Conservation (phyloP, 2,888 invertebrate species). For the Habroteleia sp. region DNA sequence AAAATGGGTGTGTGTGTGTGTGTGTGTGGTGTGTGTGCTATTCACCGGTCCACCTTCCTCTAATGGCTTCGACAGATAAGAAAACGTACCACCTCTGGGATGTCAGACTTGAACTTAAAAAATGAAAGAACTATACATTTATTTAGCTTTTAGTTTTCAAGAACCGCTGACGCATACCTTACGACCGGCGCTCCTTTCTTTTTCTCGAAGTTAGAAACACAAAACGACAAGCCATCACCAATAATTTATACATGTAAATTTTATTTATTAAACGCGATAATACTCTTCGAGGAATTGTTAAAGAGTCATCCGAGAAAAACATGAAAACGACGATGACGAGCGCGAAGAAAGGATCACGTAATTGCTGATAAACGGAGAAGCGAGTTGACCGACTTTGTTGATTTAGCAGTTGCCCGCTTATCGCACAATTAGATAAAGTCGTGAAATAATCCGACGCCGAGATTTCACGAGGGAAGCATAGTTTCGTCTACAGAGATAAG, state of each 20-base stretch:
- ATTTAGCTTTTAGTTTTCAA: constrained; percentile 10
- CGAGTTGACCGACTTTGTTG: constrained; percentile 53
- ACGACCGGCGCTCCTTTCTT: not conserved
- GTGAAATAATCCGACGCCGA: constrained; percentile 28
- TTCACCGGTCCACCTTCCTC: constrained; percentile 63
- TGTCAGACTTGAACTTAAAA: constrained; percentile 14
- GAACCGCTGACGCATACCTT: constrained; percentile 17
- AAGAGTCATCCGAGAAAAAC: too few species aligned
- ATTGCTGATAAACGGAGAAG: constrained; percentile 13
- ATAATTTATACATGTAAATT: constrained; percentile 14
- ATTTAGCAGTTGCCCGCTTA: constrained; percentile 37
- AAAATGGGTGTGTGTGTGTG: too few species aligned
- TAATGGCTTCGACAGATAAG: constrained; percentile 69
- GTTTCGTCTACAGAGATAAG: constrained; percentile 26
- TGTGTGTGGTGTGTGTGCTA: too few species aligned
- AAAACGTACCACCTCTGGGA: constrained; percentile 44
- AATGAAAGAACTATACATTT: constrained; percentile 23
- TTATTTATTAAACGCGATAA: constrained; percentile 22
- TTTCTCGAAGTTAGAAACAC: not conserved
- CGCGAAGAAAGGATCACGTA: constrained; percentile 5
- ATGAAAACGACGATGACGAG: constrained; percentile 1
- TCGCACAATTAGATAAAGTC: constrained; percentile 50
- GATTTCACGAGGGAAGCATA: constrained; percentile 11
- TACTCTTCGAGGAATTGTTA: constrained; percentile 1
- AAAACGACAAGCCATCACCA: not conserved